Conservation (phyloP, 2,888 invertebrate genomes). For the Drosophila austrosaltans region DNA sequence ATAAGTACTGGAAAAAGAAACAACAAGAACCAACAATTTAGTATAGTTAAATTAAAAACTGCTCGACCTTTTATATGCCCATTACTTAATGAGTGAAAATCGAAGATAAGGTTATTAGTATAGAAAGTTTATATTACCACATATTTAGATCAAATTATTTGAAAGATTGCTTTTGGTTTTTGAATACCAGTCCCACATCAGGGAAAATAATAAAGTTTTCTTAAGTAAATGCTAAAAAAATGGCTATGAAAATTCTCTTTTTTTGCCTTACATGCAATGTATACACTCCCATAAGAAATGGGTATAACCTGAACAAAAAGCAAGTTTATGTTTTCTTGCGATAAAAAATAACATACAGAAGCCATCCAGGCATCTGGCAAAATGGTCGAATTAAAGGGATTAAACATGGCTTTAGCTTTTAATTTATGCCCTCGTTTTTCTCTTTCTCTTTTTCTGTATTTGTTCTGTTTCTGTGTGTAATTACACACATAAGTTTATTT, state of each 20-base stretch:
- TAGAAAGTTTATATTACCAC: no score
- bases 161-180: no score
- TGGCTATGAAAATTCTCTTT: no score
- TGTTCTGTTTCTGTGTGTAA: constrained; percentile 15
- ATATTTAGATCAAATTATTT: no score
- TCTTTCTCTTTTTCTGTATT: not conserved
- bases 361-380: constrained; percentile 40
- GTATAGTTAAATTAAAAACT: not conserved
- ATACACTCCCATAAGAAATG: not conserved
- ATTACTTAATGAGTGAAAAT: not conserved
- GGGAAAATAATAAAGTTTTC: no score
- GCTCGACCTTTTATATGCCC: not conserved
- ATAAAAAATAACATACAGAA: constrained; percentile 58
- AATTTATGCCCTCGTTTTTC: constrained; percentile 66
- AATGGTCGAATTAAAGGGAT: constrained; percentile 76
- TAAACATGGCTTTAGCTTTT: constrained; percentile 77
- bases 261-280: no score
- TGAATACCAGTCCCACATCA: no score
- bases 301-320: constrained; percentile 1
- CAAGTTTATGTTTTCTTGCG: constrained; percentile 71
- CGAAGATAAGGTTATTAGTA: no score
- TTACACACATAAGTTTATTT: constrained; percentile 30
- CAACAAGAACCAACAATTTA: constrained; percentile 2
- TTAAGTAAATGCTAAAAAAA: no score
- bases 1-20: constrained; percentile 71